Percentiles rank a stretch among this genome's conserved stretches.
phyloP scores from a whole-genome alignment of 2,113 vertebrate species.

The Bujurquina vittata region DNA sequence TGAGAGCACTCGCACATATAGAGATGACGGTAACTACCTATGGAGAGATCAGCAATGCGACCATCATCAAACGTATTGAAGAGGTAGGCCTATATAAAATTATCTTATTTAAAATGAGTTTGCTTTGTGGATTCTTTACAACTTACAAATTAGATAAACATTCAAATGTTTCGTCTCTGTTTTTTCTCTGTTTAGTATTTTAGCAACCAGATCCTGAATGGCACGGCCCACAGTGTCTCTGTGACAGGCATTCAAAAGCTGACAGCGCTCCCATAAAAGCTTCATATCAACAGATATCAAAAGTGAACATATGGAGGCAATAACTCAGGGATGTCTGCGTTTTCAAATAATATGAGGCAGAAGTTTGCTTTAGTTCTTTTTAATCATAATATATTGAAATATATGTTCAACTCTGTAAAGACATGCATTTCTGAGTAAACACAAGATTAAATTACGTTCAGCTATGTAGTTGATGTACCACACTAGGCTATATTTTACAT shows the following conservation, averaged over 20 bases:
- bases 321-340: background rate
- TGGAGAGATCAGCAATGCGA: conserved; percentile 25
- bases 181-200: conserved; percentile 42
- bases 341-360: background rate
- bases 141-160: background rate
- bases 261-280: background rate
- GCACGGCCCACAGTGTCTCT: background rate
- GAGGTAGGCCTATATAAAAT: conserved; percentile 20
- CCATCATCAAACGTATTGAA: background rate
- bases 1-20: background rate
- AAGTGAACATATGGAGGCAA: background rate
- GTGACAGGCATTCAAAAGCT: background rate
- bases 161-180: background rate
- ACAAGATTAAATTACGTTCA: too few relatives aligned
- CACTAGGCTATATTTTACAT: too few relatives aligned
- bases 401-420: too few relatives aligned
- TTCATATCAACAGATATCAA: background rate
- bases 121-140: background rate
- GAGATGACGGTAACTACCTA: conserved; percentile 8
- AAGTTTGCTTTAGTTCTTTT: too few relatives aligned
- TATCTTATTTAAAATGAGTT: too few relatives aligned
- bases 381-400: too few relatives aligned
- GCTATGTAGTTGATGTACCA: too few relatives aligned
- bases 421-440: too few relatives aligned
- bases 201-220: conserved; percentile 2